Percentiles rank a stretch among this genome's conserved stretches.
Conservation (phyloP, 2,797 vertebrate genomes). For the Pogoniulus pusillus region DNA sequence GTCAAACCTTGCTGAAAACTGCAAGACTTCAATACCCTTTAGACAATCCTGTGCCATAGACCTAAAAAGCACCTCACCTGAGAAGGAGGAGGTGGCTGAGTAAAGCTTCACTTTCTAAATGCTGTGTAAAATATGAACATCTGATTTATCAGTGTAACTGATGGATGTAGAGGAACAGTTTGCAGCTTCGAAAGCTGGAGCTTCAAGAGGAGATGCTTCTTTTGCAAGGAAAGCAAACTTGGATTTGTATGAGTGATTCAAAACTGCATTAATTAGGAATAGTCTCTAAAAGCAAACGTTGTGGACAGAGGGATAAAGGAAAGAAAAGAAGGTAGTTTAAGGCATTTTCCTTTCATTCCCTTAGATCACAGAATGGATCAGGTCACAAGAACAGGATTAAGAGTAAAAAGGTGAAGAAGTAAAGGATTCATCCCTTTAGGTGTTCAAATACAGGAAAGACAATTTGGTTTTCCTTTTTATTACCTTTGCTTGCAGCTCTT, state of each 20-base stretch:
- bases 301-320: neutral
- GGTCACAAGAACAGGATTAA: neutral
- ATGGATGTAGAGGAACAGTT: neutral
- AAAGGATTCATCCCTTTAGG: neutral
- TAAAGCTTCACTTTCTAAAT: neutral
- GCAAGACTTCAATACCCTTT: neutral
- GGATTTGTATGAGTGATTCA: neutral
- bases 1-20: neutral
- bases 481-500: neutral
- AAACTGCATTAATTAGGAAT: neutral
- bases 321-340: neutral
- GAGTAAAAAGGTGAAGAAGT: neutral
- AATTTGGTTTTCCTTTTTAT: neutral
- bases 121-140: fast-evolving
- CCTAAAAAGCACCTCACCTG: neutral
- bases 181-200: neutral
- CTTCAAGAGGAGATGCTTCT: neutral
- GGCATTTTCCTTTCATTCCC: neutral
- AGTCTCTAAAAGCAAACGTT: neutral
- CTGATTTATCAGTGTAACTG: neutral
- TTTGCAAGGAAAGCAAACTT: neutral
- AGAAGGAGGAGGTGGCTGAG: neutral
- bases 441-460: neutral
- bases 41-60: no score
- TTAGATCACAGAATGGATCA: neutral